phyloP scores from a whole-genome alignment of 2,888 invertebrate genomes.

The Spisula solida region DNA sequence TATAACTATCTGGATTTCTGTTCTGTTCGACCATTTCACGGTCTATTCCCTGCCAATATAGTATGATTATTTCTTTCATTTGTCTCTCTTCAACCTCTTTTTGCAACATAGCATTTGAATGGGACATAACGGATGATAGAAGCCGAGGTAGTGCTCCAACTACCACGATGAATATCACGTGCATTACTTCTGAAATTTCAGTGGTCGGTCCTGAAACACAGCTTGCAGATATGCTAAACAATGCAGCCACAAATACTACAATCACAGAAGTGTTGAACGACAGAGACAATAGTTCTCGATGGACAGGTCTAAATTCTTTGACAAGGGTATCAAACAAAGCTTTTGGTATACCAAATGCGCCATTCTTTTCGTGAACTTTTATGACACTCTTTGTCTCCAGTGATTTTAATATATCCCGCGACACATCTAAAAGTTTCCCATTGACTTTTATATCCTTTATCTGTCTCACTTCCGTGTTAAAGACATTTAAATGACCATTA shows the following conservation, averaged over 20 bases:
- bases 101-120: constrained; percentile 34
- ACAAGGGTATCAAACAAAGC: constrained; percentile 52
- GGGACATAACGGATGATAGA: constrained; percentile 43
- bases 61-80: constrained; percentile 43
- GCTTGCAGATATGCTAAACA: constrained; percentile 41
- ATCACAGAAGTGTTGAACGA: constrained; percentile 52
- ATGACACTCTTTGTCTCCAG: background rate
- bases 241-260: constrained; percentile 37
- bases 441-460: constrained; percentile 42
- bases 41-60: constrained; percentile 41
- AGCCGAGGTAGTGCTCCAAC: constrained; percentile 62
- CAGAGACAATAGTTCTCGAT: constrained; percentile 51
- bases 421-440: constrained; percentile 24
- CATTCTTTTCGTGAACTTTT: constrained; percentile 32
- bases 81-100: constrained; percentile 52
- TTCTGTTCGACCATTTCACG: constrained; percentile 2
- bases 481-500: constrained; percentile 36
- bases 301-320: constrained; percentile 50
- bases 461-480: constrained; percentile 27
- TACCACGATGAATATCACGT: constrained; percentile 61
- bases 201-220: constrained; percentile 47
- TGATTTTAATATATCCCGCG: constrained; percentile 33
- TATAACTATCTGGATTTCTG: no score
- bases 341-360: constrained; percentile 56
- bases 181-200: constrained; percentile 67